phyloP scores from a whole-genome alignment of 1,140 invertebrate species.

The Drosophila nigrodunni region DNA sequence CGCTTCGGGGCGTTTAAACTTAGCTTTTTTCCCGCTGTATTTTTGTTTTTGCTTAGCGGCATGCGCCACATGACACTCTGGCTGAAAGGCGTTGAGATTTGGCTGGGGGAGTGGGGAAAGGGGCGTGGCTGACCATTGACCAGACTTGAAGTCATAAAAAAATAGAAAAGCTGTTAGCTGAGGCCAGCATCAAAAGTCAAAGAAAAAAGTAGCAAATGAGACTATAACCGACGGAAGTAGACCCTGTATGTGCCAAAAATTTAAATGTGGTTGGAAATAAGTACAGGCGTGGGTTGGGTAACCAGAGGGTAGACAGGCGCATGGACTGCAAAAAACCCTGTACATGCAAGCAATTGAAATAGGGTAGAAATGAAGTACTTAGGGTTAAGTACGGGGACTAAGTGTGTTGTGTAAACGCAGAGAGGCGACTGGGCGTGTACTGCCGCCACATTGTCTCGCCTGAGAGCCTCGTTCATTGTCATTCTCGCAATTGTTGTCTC shows the following conservation, averaged over 20 bases:
- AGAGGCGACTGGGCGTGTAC: not conserved
- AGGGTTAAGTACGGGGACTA: no score
- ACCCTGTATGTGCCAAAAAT: no score
- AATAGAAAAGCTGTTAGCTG: constrained; percentile 45
- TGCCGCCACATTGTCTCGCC: constrained; percentile 67
- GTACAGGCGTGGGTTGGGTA: no score
- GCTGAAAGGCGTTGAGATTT: constrained; percentile 12
- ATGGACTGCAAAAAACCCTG: no score
- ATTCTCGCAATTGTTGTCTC: constrained; percentile 11
- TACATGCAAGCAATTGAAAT: no score
- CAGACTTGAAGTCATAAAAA: constrained; percentile 57
- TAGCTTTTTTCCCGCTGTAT: not conserved
- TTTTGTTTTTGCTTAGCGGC: constrained; percentile 50
- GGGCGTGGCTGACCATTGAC: constrained; percentile 68
- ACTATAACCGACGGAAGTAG: no score
- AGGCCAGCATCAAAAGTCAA: constrained; percentile 24
- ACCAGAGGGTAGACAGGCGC: not conserved
- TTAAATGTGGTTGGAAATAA: no score
- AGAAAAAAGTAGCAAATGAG: not conserved
- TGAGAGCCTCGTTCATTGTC: constrained; percentile 71
- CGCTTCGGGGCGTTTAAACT: constrained; percentile 49
- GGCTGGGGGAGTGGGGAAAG: not conserved
- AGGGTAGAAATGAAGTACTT: no score
- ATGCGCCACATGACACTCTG: constrained; percentile 77
- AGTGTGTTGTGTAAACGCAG: no score